These are phyloP conservation scores for Epiblema foenella DNA, from an alignment of 2,888 invertebrate genomes.

Conservation along the genomic window DNA sequence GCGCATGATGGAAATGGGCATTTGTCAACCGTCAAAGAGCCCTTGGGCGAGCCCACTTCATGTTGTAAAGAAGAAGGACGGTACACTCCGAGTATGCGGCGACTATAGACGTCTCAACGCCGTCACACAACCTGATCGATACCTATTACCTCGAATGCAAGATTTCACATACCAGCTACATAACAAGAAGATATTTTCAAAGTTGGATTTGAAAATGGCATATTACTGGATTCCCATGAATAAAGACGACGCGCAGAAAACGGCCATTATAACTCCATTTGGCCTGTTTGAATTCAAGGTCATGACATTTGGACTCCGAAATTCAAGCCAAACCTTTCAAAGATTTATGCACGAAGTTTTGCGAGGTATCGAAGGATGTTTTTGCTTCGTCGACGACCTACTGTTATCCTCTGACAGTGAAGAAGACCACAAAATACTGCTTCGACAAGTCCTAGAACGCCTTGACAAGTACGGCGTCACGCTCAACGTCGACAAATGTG, in stretches of 20 bases:
- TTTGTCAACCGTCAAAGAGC: neutral
- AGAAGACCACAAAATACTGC: too few relatives aligned
- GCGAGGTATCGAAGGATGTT: too few relatives aligned
- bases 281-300: too few relatives aligned
- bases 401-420: too few relatives aligned
- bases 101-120: neutral
- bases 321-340: too few relatives aligned
- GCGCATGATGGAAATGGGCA: constrained; percentile 7
- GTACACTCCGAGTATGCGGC: neutral
- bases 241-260: neutral
- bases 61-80: constrained; percentile 2
- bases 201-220: constrained; percentile 3
- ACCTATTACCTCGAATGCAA: constrained; percentile 1
- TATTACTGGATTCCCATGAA: neutral
- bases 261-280: too few relatives aligned
- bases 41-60: neutral
- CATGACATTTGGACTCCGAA: too few relatives aligned
- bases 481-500: too few relatives aligned
- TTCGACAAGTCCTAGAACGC: too few relatives aligned
- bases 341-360: too few relatives aligned
- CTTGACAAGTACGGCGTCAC: too few relatives aligned
- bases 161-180: constrained; percentile 2
- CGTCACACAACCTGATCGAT: neutral
- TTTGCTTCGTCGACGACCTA: too few relatives aligned
- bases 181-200: neutral